phyloP scores from a whole-genome alignment of 1,140 invertebrate species.

The Pogonomyrmex californicus region DNA sequence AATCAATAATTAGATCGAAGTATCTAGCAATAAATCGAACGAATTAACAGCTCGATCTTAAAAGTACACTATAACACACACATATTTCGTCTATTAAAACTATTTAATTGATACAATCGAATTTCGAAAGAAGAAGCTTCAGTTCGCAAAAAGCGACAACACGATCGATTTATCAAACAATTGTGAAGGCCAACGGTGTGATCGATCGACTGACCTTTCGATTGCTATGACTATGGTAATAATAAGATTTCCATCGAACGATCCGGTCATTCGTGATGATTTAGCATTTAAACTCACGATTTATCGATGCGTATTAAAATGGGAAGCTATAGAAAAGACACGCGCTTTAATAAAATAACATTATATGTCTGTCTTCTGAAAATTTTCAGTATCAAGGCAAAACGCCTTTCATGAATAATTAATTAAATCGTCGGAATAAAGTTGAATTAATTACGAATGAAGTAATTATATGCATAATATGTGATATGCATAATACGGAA shows the following conservation, averaged over 20 bases:
- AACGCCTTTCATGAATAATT: slow-evolving; percentile 29
- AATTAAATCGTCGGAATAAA: slow-evolving; percentile 37
- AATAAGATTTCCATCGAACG: slow-evolving; percentile 29
- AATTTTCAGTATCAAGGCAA: neutral
- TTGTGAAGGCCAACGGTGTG: neutral
- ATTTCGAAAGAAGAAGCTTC: neutral
- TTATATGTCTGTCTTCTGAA: neutral
- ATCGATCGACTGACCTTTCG: slow-evolving; percentile 29
- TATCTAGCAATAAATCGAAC: slow-evolving; percentile 22
- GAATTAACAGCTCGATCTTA: neutral
- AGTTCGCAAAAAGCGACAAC: neutral
- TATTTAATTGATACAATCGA: neutral
- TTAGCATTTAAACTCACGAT: slow-evolving; percentile 16
- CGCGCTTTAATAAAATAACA: neutral
- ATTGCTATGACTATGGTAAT: neutral
- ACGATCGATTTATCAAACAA: slow-evolving; percentile 55
- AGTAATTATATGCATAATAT: slow-evolving; percentile 29
- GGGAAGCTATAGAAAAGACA: neutral
- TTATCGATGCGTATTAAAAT: slow-evolving; percentile 45
- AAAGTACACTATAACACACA: neutral
- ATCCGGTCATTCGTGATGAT: neutral
- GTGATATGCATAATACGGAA: slow-evolving; percentile 3
- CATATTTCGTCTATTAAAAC: neutral
- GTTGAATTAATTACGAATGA: neutral
- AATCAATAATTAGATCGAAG: slow-evolving; percentile 25